These are phyloP conservation scores for Sebastes fasciatus DNA, from an alignment of 2,113 vertebrate genomes.

Conservation along the genomic window DNA sequence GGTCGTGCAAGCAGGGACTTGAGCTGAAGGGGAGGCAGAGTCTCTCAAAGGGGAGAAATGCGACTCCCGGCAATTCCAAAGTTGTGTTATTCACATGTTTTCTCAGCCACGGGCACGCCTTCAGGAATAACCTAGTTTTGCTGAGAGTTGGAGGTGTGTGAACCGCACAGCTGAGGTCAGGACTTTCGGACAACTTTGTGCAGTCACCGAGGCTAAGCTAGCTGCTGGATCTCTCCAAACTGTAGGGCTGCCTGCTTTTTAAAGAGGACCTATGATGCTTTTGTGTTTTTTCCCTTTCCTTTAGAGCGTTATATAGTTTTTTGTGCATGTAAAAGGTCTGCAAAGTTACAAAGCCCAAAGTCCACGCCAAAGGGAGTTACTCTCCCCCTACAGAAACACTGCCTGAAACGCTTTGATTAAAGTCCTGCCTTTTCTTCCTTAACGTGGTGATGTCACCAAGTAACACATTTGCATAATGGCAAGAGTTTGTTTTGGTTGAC, in stretches of 20 bases:
- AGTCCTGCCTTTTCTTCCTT: too few relatives aligned
- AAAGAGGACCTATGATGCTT: too few relatives aligned
- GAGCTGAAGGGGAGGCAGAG: not conserved
- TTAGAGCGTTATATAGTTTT: too few relatives aligned
- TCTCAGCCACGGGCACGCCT: not conserved
- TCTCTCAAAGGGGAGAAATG: not conserved
- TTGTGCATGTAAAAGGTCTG: too few relatives aligned
- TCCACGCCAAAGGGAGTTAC: too few relatives aligned
- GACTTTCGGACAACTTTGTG: not conserved
- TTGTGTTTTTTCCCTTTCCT: too few relatives aligned
- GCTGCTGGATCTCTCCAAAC: not conserved
- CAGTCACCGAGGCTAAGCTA: not conserved
- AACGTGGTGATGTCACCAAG: too few relatives aligned
- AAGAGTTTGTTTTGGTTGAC: too few relatives aligned
- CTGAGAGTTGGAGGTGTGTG: not conserved
- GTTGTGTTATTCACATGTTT: not conserved
- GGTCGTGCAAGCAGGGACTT: not conserved
- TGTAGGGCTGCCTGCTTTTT: not conserved
- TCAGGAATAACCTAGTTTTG: conserved; percentile 3
- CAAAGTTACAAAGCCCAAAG: too few relatives aligned
- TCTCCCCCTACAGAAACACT: too few relatives aligned
- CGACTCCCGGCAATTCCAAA: not conserved
- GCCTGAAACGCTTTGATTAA: too few relatives aligned
- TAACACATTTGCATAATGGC: too few relatives aligned
- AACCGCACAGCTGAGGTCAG: not conserved